Conservation (phyloP, 2,797 vertebrate genomes). For the Acipenser ruthenus region DNA sequence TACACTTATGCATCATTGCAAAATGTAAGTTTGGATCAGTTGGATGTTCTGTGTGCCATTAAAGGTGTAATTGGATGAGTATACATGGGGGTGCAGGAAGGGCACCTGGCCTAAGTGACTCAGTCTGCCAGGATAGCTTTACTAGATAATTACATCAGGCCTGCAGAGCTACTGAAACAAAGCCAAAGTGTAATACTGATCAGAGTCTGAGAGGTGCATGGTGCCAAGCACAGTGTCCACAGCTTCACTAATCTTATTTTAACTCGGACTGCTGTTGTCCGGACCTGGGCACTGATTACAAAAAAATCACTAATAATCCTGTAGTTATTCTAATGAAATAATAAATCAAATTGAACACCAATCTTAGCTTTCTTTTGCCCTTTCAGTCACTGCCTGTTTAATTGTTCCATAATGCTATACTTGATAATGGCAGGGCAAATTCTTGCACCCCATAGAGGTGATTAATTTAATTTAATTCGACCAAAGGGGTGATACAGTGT, state of each 20-base stretch:
- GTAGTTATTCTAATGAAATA: no score
- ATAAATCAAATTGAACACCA: no score
- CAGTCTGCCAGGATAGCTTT: background rate
- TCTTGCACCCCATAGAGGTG: no score
- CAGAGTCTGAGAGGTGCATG: background rate
- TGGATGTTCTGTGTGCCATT: slow-evolving; percentile 2
- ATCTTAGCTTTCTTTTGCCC: no score
- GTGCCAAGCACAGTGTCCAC: background rate
- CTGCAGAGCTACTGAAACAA: slow-evolving; percentile 6
- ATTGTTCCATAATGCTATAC: no score
- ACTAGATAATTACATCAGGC: slow-evolving; percentile 8
- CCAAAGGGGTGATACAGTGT: no score
- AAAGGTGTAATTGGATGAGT: slow-evolving; percentile 12
- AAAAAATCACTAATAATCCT: background rate
- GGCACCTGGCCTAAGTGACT: slow-evolving; percentile 6
- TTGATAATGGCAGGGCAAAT: no score
- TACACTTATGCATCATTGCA: no score
- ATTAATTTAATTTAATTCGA: no score
- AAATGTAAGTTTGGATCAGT: background rate
- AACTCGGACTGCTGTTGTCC: background rate
- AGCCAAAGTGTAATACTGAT: background rate
- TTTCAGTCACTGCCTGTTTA: no score
- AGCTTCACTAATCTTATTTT: slow-evolving; percentile 4
- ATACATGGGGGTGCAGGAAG: slow-evolving; percentile 5
- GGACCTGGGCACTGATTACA: background rate